A percentile compares a stretch with the other conserved stretches of the same genome.
Conservation (phyloP, 2,797 vertebrate genomes). For the Leptodactylus fallax region DNA sequence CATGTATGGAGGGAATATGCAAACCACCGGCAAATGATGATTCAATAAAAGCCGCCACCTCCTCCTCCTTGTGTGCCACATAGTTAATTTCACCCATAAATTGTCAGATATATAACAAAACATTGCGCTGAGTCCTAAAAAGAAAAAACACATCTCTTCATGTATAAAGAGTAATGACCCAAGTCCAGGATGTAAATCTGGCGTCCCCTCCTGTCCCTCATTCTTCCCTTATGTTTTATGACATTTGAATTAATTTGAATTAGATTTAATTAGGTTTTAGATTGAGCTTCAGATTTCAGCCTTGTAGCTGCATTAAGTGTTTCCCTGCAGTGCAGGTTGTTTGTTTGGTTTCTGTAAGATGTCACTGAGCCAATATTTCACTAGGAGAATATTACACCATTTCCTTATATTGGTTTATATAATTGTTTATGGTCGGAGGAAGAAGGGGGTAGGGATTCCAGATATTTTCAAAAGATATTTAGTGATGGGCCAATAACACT, state of each 20-base stretch:
- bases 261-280: constrained; percentile 61
- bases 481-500: neutral
- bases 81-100: constrained; percentile 21
- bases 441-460: too few relatives aligned
- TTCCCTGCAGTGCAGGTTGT: constrained; percentile 25
- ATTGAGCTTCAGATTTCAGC: constrained; percentile 35
- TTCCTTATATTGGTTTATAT: neutral
- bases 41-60: neutral
- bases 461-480: neutral
- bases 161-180: constrained; percentile 59
- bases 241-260: constrained; percentile 60
- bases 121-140: constrained; percentile 41
- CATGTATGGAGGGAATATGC: neutral
- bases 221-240: constrained; percentile 61
- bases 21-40: neutral
- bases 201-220: constrained; percentile 3
- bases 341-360: constrained; percentile 21
- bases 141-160: constrained; percentile 38
- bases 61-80: neutral
- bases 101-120: constrained; percentile 38
- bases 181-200: constrained; percentile 47
- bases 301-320: constrained; percentile 30
- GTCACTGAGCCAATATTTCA: neutral
- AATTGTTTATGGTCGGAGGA: neutral
- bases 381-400: neutral